These are phyloP conservation scores for Ophonus ardosiacus DNA, from an alignment of 2,888 invertebrate genomes.

Conservation along the genomic window DNA sequence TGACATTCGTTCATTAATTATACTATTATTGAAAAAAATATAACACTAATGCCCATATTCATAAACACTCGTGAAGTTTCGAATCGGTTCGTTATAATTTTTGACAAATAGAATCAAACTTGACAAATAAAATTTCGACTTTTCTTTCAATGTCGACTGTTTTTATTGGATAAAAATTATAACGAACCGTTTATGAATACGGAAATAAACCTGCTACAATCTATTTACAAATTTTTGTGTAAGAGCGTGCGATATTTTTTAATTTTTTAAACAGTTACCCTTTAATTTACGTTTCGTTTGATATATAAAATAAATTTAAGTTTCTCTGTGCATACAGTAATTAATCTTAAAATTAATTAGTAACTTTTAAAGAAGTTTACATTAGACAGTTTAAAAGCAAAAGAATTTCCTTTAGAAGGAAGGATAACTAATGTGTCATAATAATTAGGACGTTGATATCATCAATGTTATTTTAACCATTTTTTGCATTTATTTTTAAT, in stretches of 20 bases:
- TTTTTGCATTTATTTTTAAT: not conserved
- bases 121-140: too few species aligned
- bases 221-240: not conserved
- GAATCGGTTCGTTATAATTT: too few species aligned
- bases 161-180: too few species aligned
- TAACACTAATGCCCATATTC: too few species aligned
- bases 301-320: not conserved
- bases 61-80: too few species aligned
- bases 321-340: not conserved
- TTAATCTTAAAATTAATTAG: slow-evolving; percentile 25
- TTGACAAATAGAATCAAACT: too few species aligned
- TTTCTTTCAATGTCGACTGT: too few species aligned
- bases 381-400: slow-evolving; percentile 16
- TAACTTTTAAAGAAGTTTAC: not conserved
- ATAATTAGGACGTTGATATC: not conserved
- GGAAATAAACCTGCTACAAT: not conserved
- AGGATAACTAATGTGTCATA: slow-evolving; percentile 16
- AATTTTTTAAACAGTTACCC: not conserved
- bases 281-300: not conserved
- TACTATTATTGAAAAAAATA: too few species aligned
- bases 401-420: slow-evolving; percentile 17
- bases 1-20: too few species aligned
- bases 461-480: not conserved
- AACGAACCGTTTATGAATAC: too few species aligned
- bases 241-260: not conserved